Conservation (phyloP, 2,888 invertebrate genomes). For the Caenorhabditis drosophilae region DNA sequence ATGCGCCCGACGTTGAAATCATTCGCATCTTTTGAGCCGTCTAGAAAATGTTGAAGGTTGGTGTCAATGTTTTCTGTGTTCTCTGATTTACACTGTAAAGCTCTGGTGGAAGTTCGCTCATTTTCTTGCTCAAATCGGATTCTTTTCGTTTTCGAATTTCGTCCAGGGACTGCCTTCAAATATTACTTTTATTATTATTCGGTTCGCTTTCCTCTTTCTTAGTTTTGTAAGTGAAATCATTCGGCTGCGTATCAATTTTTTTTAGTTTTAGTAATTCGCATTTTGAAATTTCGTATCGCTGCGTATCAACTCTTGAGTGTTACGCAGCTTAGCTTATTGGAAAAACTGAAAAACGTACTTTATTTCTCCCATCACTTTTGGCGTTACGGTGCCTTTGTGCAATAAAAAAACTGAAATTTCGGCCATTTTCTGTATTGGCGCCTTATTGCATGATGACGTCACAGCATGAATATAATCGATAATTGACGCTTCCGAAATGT, state of each 20-base stretch:
- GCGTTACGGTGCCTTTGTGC: constrained; percentile 28
- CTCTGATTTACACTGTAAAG: constrained; percentile 20
- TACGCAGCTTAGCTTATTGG: background rate
- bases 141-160: constrained; percentile 28
- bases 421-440: constrained; percentile 47
- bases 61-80: background rate
- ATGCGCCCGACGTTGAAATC: constrained; percentile 25
- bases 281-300: too few relatives aligned
- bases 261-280: too few relatives aligned
- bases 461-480: constrained; percentile 44
- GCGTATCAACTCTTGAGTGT: too few relatives aligned
- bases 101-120: constrained; percentile 32
- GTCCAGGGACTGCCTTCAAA: constrained; percentile 18
- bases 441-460: constrained; percentile 48
- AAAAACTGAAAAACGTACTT: too few relatives aligned
- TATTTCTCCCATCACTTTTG: constrained; percentile 29
- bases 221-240: too few relatives aligned
- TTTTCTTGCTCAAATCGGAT: constrained; percentile 17
- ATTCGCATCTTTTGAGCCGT: constrained; percentile 28
- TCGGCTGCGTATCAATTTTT: too few relatives aligned
- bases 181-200: too few relatives aligned
- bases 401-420: constrained; percentile 30
- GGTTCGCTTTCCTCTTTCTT: too few relatives aligned
- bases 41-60: constrained; percentile 9
- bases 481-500: constrained; percentile 26